Evolutionary conservation across 2,888 invertebrate genomes (phyloP), one percentile per base, ranked within the genome.

Genomic region (Drosophila nigritarsus): DNA sequence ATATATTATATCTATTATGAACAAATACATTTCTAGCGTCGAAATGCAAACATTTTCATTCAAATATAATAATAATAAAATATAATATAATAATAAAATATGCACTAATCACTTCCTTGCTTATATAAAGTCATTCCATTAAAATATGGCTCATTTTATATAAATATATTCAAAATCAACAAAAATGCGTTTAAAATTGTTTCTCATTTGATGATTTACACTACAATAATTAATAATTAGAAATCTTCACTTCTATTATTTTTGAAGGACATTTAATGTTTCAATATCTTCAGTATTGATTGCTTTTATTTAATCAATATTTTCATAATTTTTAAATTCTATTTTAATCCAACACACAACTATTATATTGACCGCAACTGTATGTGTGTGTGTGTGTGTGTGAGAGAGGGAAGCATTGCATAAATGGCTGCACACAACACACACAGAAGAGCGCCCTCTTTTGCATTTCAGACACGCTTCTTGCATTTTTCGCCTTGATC

Each of bases 401-500:
- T 51, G 40, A 2, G 72, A 20, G 45, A 58, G 42, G 30, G 2
- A 27, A 30, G 45, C 66, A 75, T 89, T 89, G 74, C 83, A 84
- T 86, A 83, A 89, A 84, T 75, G 89, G 73, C 81, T 71, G 69
- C 68, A 67, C 64, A 75, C 71, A 69, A 49, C 42, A 48, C 42
- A 48, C 64, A 48, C 2, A 61, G 30, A 42, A 69, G 55, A 58
- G 65, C 60, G 65, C 72, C 87, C 87, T 73, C 65, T 65, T 89
- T 89, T 72, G 84, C 82, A 89, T 70, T 85, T 89, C 66, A 82
- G 71, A 82, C 85, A 85, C 85, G 87, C 78, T 73, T 80, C 82
- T 87, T 85, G 83, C 73, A 80, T 83, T 87, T 89, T 85, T 85
- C 88, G 85, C 87, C 89, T 85, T 91, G 91, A 90, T 82, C 49